Base-by-base conservation (phyloP, 2,113 vertebrate species). In the Cricetomys ansorgei region DNA sequence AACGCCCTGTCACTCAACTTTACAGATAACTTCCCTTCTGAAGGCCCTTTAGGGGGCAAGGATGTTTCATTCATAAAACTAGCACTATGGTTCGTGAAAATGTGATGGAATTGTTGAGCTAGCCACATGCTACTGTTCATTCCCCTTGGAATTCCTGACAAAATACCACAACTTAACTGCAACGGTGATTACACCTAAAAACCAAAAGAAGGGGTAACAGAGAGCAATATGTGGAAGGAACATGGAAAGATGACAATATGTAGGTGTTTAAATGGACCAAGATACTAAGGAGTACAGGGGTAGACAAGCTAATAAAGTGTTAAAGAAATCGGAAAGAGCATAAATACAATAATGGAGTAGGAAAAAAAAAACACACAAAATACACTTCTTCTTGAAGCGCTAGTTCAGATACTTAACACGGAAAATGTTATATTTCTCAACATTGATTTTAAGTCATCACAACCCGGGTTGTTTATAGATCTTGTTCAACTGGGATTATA, bases 391-490 rank as follows among this genome's bases (percentile, higher is more conserved):
- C 5, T 96, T 96, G 59, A 97, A 70, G 64, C 29, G 91, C 84
- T 88, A 9, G 45, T 88, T 95, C 57, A 59, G 13, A 94, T 95
- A 89, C 81, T 89, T 89, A 91, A 96, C 94, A 69, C 43, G 25
- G 45, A 59, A 97, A 94, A 93, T 65, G 73, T 48, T 96, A 19
- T 64, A 85, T 94, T 93, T 97, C 94, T 94, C 73, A 95, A 59
- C 77, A 96, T 62, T 95, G 79, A 96, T 92, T 96, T 95, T 96
- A 89, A n/a, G 29, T 97, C 50, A 87, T 93, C 45, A 53, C 29
- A 83, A 31, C 37, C 67, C 53, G 79, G 79, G 75, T 67, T 96
- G 95, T 97, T 96, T 23, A 88, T 65, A 96, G 89, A 85, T 97
- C 67, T 95, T 95, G 17, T 79, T 91, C 81, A 88, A 43, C 0